These are phyloP conservation scores for Condylura cristata DNA, from an alignment of 2,113 vertebrate genomes.

Conservation along the genomic window DNA sequence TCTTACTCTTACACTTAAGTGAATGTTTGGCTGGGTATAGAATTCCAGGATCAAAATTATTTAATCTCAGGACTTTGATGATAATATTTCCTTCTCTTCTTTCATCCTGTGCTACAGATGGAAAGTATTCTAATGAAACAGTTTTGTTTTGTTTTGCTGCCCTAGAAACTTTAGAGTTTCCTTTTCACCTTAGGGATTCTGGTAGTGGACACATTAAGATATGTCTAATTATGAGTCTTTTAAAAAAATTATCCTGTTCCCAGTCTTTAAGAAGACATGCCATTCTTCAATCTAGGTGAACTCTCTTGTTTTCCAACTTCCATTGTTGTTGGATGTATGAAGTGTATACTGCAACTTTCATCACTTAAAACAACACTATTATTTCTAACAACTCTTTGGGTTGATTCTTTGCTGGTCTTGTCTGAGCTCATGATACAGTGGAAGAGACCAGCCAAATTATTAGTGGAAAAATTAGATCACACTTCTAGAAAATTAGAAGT, in stretches of 20 bases:
- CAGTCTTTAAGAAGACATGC: neutral
- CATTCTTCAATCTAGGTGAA: neutral
- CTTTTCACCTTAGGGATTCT: neutral
- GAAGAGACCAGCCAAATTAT: neutral
- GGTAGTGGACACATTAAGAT: neutral
- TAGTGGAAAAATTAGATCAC: neutral
- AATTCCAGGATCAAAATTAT: neutral
- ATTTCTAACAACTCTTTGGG: neutral
- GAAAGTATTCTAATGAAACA: neutral
- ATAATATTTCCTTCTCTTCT: neutral
- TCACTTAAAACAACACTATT: neutral
- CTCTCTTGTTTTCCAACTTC: neutral
- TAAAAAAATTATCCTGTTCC: neutral
- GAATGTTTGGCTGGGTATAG: neutral
- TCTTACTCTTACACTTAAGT: neutral
- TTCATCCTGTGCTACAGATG: neutral
- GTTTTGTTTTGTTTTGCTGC: neutral
- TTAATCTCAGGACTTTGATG: neutral
- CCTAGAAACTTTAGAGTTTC: neutral
- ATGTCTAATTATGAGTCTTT: neutral
- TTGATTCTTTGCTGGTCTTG: neutral
- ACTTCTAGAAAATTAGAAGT: neutral
- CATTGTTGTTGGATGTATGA: neutral
- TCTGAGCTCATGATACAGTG: neutral
- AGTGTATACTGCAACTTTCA: neutral